Conservation (phyloP, 1,140 invertebrate species). For the Cryptotermes secundus region DNA sequence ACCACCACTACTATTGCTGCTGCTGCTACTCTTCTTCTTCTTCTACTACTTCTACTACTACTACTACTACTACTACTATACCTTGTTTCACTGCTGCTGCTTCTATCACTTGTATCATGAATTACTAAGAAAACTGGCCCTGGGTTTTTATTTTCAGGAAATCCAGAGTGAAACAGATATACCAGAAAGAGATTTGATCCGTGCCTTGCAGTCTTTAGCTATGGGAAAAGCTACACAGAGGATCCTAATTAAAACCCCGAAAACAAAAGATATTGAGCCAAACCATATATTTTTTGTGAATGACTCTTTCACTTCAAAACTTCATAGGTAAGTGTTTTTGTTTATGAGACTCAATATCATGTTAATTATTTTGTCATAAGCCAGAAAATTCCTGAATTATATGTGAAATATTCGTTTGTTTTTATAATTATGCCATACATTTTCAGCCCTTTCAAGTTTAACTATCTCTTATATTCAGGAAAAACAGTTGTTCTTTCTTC, state of each 20-base stretch:
- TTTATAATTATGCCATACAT: neutral
- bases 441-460: too few relatives aligned
- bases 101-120: too few relatives aligned
- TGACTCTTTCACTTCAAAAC: conserved; percentile 96
- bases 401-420: too few relatives aligned
- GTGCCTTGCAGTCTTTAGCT: conserved; percentile 94
- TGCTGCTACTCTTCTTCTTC: too few relatives aligned
- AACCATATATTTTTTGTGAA: conserved; percentile 93
- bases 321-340: conserved; percentile 70
- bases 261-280: conserved; percentile 95
- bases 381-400: too few relatives aligned
- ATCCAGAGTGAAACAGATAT: conserved; percentile 97
- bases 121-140: too few relatives aligned
- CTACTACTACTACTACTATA: too few relatives aligned
- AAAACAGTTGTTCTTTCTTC: neutral
- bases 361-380: too few relatives aligned
- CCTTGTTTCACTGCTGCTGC: too few relatives aligned
- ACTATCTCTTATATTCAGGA: too few relatives aligned
- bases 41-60: too few relatives aligned
- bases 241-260: conserved; percentile 90
- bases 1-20: too few relatives aligned
- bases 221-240: conserved; percentile 98
- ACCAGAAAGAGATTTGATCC: conserved; percentile 91
- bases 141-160: conserved; percentile 53
- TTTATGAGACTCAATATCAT: neutral